A percentile compares a stretch with the other conserved stretches of the same genome.
These are phyloP conservation scores for Caenorhabditis sinica DNA, from an alignment of 2,888 invertebrate genomes.

Conservation along the genomic window DNA sequence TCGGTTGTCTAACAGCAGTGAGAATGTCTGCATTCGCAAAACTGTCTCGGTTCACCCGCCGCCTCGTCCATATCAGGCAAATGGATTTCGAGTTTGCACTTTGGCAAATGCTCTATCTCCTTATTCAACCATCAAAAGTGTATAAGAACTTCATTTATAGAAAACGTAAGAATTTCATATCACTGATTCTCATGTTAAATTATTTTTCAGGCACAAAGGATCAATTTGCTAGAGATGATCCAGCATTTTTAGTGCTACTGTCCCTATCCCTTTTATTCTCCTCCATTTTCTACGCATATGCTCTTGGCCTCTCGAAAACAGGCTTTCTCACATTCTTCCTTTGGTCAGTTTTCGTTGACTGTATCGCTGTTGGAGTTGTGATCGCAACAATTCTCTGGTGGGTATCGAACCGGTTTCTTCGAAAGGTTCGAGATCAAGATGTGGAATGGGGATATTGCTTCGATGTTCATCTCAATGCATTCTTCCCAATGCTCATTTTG, in stretches of 20 bases:
- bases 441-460: conserved; percentile 99
- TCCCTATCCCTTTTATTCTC: conserved; percentile 74
- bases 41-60: conserved; percentile 77
- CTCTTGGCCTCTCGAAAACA: conserved; percentile 85
- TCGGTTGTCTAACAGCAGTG: conserved; percentile 79
- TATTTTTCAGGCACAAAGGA: conserved; percentile 93
- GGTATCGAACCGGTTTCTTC: conserved; percentile 90
- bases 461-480: conserved; percentile 98
- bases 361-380: conserved; percentile 91
- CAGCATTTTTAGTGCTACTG: conserved; percentile 95
- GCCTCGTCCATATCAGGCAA: conserved; percentile 81
- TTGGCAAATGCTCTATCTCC: conserved; percentile 99
- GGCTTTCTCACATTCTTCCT: conserved; percentile 90
- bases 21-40: conserved; percentile 83
- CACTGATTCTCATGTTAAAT: conserved; percentile 70
- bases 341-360: conserved; percentile 95
- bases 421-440: conserved; percentile 88
- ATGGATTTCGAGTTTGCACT: conserved; percentile 99
- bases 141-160: conserved; percentile 96
- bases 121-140: conserved; percentile 96
- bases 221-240: conserved; percentile 99
- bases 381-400: conserved; percentile 91
- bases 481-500: conserved; percentile 96
- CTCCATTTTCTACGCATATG: conserved; percentile 75
- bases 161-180: conserved; percentile 90